Conservation (phyloP, 2,113 vertebrate species). For the Condylura cristata region DNA sequence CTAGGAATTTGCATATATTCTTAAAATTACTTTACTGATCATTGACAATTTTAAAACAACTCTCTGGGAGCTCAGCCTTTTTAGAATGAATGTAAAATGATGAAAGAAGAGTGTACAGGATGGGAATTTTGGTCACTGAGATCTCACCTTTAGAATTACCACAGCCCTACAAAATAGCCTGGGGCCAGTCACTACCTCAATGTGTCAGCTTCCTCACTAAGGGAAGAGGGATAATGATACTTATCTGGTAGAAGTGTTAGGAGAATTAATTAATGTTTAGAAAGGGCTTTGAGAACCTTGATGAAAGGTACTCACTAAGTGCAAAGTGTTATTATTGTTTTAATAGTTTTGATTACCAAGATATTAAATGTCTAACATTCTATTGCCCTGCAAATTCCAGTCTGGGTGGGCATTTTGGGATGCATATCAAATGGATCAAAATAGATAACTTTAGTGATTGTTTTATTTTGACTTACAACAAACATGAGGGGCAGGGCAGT, state of each 20-base stretch:
- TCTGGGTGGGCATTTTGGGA: neutral
- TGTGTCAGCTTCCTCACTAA: constrained; percentile 37
- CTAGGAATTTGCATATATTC: neutral
- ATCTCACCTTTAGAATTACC: neutral
- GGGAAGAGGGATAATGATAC: constrained; percentile 20
- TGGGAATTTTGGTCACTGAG: neutral
- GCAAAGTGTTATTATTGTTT: constrained; percentile 74
- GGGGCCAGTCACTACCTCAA: neutral
- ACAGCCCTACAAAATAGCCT: neutral
- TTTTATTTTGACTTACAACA: constrained; percentile 30
- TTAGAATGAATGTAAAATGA: neutral
- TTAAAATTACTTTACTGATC: constrained; percentile 57
- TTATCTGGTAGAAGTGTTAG: constrained; percentile 54
- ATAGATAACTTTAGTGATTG: neutral
- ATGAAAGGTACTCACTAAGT: constrained; percentile 70
- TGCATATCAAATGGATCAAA: neutral
- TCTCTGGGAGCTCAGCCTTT: constrained; percentile 29
- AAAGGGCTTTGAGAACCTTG: constrained; percentile 68
- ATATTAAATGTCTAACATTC: constrained; percentile 55
- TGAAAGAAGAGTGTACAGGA: neutral
- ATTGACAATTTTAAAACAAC: constrained; percentile 57
- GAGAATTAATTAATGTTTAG: constrained; percentile 74
- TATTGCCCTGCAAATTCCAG: neutral
- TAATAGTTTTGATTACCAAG: constrained; percentile 71
- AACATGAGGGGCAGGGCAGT: neutral